These are phyloP conservation scores for Brachymystax lenok DNA, from an alignment of 2,797 vertebrate genomes.

Conservation along the genomic window DNA sequence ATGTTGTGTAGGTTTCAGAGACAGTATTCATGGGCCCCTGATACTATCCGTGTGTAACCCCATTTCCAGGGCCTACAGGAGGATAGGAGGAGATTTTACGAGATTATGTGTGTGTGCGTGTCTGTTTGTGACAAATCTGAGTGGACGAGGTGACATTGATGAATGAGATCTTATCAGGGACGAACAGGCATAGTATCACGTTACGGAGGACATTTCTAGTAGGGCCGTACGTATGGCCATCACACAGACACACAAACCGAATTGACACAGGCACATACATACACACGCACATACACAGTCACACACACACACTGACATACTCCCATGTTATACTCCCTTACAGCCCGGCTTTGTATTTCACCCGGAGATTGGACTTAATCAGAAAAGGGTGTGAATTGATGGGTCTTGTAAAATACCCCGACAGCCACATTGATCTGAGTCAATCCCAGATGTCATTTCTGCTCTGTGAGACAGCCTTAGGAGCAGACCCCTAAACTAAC, in stretches of 20 bases:
- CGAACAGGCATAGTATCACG: not conserved
- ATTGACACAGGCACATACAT: no score
- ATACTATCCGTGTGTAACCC: not conserved
- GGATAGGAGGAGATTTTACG: not conserved
- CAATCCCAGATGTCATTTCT: not conserved
- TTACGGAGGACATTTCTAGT: not conserved
- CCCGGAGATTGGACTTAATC: not conserved
- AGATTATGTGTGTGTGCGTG: not conserved
- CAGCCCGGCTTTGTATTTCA: not conserved
- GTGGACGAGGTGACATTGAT: not conserved
- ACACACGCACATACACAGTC: constrained; percentile 2
- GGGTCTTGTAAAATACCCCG: not conserved
- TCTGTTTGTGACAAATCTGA: not conserved
- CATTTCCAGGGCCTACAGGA: not conserved
- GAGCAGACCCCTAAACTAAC: not conserved
- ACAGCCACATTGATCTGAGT: not conserved
- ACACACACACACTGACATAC: not conserved
- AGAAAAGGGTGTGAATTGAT: not conserved
- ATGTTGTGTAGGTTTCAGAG: not conserved
- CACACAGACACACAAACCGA: not conserved
- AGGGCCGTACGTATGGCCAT: not conserved
- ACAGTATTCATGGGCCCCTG: not conserved
- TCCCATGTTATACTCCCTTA: not conserved
- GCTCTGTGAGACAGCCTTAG: not conserved
- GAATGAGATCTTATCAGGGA: constrained; percentile 2